Evolutionary conservation across 2,888 invertebrate species (phyloP), one percentile per base, ranked within the genome.

Genomic region (Ophioninae sp.): DNA sequence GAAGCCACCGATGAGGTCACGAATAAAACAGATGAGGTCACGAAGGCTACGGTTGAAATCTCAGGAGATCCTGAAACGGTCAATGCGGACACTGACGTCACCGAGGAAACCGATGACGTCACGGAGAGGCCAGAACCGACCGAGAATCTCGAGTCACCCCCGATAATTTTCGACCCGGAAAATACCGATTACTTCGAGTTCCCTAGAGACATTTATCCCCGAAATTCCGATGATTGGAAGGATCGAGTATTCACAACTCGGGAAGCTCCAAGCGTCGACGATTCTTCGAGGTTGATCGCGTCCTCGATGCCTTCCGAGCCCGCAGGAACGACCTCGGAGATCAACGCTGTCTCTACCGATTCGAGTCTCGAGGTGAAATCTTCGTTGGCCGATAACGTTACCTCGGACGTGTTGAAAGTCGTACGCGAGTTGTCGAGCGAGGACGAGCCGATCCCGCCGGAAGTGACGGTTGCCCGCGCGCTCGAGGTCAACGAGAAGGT

Each of bases 381-480:
- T 2, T 20, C 59, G 59, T 1, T 10, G 37, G 6, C 39, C 39
- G 41, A 39, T 13, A 72, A 59, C 41, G 17, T 6, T 7, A 23
- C 61, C 17, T 81, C 85, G n/a, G 72, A 74, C 13, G 72, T 78
- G 17, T 39, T 79, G 39, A 84, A 82, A 76, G 88, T 51, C 88
- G 89, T 67, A 73, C 79, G 85, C 71, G 78, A 82, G 76, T 10
- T 81, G 13, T 65, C 80, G 59, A 64, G 61, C 73, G 75, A 81
- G 30, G 79, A 85, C 13, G 67, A 69, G 0, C 9, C 23, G 8
- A 51, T 76, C 22, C 44, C 91, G 86, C 88, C 91, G 88, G 90
- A 90, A 87, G 92, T 91, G 41, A 41, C 73, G 64, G 76, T 20
- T 56, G 39, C 65, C 51, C 58, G 20, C 7, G 56, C 23, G 9